These are phyloP conservation scores for Dichetophora obliterata DNA, from an alignment of 2,888 invertebrate genomes.

Conservation along the genomic window DNA sequence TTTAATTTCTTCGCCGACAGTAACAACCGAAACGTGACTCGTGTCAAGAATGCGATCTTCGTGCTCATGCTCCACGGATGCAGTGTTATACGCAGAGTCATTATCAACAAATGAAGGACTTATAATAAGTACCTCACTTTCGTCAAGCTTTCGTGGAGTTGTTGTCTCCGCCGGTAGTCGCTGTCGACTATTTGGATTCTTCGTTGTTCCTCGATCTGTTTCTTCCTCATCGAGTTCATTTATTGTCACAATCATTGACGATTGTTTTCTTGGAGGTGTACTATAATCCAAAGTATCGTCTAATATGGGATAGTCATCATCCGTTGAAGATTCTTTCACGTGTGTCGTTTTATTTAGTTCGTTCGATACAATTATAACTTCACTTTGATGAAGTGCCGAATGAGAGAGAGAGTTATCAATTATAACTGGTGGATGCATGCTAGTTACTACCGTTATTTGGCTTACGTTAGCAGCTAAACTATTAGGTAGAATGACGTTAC, in stretches of 20 bases:
- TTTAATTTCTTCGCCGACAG: conserved; percentile 86
- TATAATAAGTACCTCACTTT: conserved; percentile 87
- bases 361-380: conserved; percentile 87
- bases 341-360: conserved; percentile 77
- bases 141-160: conserved; percentile 80
- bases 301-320: conserved; percentile 82
- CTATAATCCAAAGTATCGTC: conserved; percentile 82
- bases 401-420: conserved; percentile 72
- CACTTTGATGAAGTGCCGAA: conserved; percentile 68
- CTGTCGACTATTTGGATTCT: conserved; percentile 28
- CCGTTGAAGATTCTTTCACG: conserved; percentile 79
- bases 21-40: conserved; percentile 92
- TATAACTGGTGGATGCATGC: conserved; percentile 83
- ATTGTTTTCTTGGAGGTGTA: conserved; percentile 61
- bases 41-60: conserved; percentile 75
- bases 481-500: conserved; percentile 75
- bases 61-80: conserved; percentile 60
- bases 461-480: conserved; percentile 80
- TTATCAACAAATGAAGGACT: conserved; percentile 78
- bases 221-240: conserved; percentile 54
- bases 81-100: conserved; percentile 74
- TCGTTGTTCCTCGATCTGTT: conserved; percentile 38
- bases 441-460: conserved; percentile 86
- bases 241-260: conserved; percentile 65
- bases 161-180: conserved; percentile 26